Percentiles rank a stretch among this genome's conserved stretches.
Evolutionary conservation across 2,797 vertebrate genomes (phyloP).

Genomic region (Sebastes jordani): DNA sequence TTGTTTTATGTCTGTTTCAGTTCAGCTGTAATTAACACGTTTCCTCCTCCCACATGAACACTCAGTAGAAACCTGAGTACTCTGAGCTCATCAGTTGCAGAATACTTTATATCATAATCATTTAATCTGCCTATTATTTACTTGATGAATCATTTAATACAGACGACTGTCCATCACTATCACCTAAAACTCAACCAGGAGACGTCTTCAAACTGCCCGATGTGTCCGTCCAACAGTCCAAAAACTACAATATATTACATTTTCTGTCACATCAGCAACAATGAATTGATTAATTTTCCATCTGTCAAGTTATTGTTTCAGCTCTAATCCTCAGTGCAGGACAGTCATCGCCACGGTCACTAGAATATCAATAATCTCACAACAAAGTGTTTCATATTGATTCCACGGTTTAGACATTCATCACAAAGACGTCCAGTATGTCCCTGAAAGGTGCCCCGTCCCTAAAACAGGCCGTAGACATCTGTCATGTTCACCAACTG

Average conservation of each 20-base stretch:
- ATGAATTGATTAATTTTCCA: background rate
- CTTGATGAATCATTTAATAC: background rate
- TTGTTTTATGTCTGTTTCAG: conserved; percentile 52
- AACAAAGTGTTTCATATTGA: background rate
- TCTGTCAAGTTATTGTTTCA: background rate
- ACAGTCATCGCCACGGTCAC: background rate
- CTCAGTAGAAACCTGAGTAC: background rate
- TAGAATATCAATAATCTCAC: background rate
- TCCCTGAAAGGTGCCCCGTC: background rate
- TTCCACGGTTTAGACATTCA: background rate
- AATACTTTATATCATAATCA: background rate
- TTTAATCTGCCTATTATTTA: background rate
- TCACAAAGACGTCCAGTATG: conserved; percentile 16
- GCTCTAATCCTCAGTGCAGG: background rate
- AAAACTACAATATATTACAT: background rate
- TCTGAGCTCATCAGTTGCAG: background rate
- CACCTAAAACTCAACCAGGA: background rate
- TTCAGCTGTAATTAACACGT: conserved; percentile 36
- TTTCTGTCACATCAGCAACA: background rate
- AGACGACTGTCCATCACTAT: background rate
- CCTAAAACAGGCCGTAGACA: conserved; percentile 23
- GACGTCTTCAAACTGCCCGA: background rate
- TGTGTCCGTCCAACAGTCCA: background rate
- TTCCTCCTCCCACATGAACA: background rate
- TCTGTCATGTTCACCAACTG: conserved; percentile 23